A percentile compares a stretch with the other conserved stretches of the same genome.
Conservation (phyloP, 2,797 vertebrate species). For the Helarctos malayanus region DNA sequence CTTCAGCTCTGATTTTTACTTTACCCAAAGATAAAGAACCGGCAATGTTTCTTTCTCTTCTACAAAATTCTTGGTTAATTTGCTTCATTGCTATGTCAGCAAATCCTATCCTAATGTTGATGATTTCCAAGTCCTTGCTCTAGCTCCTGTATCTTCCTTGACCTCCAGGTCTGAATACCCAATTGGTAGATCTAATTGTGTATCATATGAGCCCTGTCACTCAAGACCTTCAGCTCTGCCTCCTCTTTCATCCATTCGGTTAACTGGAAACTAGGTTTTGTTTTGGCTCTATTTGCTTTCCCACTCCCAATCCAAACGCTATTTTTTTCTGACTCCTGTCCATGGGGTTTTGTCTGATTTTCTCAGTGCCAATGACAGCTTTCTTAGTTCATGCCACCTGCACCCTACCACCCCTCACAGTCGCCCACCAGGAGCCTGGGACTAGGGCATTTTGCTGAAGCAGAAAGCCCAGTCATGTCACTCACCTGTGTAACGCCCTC, state of each 20-base stretch:
- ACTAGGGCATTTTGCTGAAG: background rate
- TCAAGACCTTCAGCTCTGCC: background rate
- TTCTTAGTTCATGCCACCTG: background rate
- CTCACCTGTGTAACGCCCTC: background rate
- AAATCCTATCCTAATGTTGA: background rate
- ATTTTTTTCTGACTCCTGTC: background rate
- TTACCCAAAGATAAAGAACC: background rate
- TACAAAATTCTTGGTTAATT: background rate
- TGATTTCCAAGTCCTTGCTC: background rate
- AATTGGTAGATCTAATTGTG: background rate
- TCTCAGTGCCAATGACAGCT: background rate
- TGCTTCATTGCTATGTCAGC: background rate
- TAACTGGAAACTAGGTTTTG: background rate
- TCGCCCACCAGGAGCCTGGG: background rate
- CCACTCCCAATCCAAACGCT: background rate
- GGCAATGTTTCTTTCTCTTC: background rate
- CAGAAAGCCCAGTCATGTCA: background rate
- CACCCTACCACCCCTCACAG: background rate
- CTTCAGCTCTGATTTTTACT: background rate
- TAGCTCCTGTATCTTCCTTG: background rate
- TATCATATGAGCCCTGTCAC: background rate
- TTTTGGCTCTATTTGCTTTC: background rate
- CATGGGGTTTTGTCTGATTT: background rate
- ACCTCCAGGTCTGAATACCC: background rate
- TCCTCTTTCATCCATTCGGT: background rate